Evolutionary conservation across 2,888 invertebrate genomes (phyloP).

Genomic region (Microplitis deprimator): DNA sequence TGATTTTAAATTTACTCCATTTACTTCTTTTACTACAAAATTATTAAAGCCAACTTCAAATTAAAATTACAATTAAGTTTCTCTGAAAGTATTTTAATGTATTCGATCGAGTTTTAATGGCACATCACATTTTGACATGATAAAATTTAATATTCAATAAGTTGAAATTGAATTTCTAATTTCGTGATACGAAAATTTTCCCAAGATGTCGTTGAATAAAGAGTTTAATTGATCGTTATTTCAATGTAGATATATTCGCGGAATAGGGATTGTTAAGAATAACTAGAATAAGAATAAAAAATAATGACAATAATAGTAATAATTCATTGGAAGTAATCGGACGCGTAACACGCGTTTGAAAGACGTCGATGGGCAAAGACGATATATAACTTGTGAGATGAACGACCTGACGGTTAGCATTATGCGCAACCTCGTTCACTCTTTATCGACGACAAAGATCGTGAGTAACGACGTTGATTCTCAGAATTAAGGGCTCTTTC

Average conservation of each 20-base stretch:
- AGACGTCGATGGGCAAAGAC: slow-evolving; percentile 28
- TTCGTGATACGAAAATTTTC: neutral
- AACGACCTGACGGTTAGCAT: slow-evolving; percentile 34
- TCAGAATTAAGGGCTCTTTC: slow-evolving; percentile 45
- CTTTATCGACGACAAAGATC: slow-evolving; percentile 45
- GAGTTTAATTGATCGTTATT: neutral
- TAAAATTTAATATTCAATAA: neutral
- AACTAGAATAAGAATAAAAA: neutral
- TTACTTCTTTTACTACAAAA: neutral
- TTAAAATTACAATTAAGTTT: neutral
- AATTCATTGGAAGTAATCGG: slow-evolving; percentile 39
- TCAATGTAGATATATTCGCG: neutral
- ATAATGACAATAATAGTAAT: slow-evolving; percentile 26
- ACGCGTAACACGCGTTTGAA: slow-evolving; percentile 32
- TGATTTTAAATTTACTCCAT: neutral
- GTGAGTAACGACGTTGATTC: slow-evolving; percentile 49
- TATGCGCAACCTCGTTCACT: slow-evolving; percentile 39
- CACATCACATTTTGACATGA: neutral
- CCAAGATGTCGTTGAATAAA: neutral
- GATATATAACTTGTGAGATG: slow-evolving; percentile 30
- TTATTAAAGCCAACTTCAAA: neutral
- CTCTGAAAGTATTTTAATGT: neutral
- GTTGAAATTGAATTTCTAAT: neutral
- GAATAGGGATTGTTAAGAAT: slow-evolving; percentile 25
- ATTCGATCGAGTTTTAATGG: neutral